Evolutionary conservation across 1,140 invertebrate genomes (phyloP).

Genomic region (Meteorus sp.): DNA sequence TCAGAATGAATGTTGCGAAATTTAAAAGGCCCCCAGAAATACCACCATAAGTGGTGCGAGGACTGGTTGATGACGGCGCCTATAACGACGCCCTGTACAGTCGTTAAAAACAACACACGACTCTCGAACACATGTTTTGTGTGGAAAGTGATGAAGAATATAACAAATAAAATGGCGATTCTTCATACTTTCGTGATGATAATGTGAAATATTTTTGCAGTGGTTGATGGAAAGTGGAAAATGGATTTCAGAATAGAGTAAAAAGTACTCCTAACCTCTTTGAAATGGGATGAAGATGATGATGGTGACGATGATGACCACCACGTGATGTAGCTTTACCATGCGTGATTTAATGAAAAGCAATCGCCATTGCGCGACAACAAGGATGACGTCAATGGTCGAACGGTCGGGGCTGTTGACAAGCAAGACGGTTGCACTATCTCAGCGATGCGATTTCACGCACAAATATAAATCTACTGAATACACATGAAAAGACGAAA

Average conservation of each 20-base stretch:
- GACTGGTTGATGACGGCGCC: constrained; percentile 22
- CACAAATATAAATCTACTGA: too few species aligned
- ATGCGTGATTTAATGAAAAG: constrained; percentile 27
- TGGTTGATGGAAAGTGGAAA: too few species aligned
- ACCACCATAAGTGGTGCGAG: constrained; percentile 11
- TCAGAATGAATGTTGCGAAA: too few species aligned
- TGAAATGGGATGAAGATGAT: too few species aligned
- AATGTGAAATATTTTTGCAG: too few species aligned
- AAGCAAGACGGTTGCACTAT: constrained; percentile 9
- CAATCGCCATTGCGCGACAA: constrained; percentile 15
- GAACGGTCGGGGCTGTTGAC: constrained; percentile 19
- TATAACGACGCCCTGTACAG: constrained; percentile 21
- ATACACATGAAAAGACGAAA: too few species aligned
- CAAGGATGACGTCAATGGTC: constrained; percentile 25
- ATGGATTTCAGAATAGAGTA: too few species aligned
- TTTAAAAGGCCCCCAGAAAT: constrained; percentile 20
- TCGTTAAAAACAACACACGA: constrained; percentile 16
- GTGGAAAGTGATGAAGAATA: too few species aligned
- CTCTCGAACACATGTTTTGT: too few species aligned
- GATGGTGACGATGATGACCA: too few species aligned
- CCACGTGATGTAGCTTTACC: constrained; percentile 24
- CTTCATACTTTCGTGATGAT: too few species aligned
- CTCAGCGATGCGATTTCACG: too few species aligned
- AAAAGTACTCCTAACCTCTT: constrained; percentile 17
- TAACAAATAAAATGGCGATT: not conserved